A percentile compares a stretch with the other conserved stretches of the same genome.
phyloP scores from a whole-genome alignment of 2,888 invertebrate genomes.

The Leucoptera coffeella region DNA sequence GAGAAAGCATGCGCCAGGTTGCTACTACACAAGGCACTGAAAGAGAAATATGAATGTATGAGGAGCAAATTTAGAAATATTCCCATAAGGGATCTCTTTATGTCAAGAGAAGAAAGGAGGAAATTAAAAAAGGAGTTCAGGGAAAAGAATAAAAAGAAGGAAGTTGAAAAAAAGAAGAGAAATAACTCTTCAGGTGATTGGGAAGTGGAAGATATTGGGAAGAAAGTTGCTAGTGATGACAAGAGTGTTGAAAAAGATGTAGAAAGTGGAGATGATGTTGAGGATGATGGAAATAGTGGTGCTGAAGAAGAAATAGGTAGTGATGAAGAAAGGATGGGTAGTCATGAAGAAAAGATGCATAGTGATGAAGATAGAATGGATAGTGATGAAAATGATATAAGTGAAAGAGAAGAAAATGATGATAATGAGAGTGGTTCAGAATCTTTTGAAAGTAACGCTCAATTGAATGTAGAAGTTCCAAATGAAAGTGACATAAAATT shows the following conservation, averaged over 20 bases:
- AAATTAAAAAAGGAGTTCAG: conserved; percentile 32
- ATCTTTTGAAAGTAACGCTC: too few relatives aligned
- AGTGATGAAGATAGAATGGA: conserved; percentile 6
- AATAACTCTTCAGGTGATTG: conserved; percentile 21
- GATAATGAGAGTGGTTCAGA: background rate
- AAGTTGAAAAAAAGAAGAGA: conserved; percentile 9
- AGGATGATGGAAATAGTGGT: conserved; percentile 5
- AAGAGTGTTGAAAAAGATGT: conserved; percentile 15
- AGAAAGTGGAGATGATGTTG: background rate
- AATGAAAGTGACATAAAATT: conserved; percentile 3
- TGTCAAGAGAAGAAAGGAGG: conserved; percentile 33
- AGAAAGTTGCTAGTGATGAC: background rate
- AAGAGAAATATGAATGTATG: conserved; percentile 29
- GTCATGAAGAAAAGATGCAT: conserved; percentile 1
- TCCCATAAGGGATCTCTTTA: conserved; percentile 31
- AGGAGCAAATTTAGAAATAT: conserved; percentile 25
- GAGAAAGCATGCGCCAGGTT: conserved; percentile 36
- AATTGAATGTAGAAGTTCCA: too few relatives aligned
- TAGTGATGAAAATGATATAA: conserved; percentile 3
- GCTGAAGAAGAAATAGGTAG: conserved; percentile 6
- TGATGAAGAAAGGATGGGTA: too few relatives aligned
- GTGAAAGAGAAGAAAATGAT: conserved; percentile 3
- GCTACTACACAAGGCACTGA: conserved; percentile 28
- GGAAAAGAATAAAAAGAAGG: conserved; percentile 24
- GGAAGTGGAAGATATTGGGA: conserved; percentile 10